Percentiles rank a stretch among this genome's conserved stretches.
These are phyloP conservation scores for Drosophila seguyi DNA, from an alignment of 1,140 invertebrate species.

Conservation along the genomic window DNA sequence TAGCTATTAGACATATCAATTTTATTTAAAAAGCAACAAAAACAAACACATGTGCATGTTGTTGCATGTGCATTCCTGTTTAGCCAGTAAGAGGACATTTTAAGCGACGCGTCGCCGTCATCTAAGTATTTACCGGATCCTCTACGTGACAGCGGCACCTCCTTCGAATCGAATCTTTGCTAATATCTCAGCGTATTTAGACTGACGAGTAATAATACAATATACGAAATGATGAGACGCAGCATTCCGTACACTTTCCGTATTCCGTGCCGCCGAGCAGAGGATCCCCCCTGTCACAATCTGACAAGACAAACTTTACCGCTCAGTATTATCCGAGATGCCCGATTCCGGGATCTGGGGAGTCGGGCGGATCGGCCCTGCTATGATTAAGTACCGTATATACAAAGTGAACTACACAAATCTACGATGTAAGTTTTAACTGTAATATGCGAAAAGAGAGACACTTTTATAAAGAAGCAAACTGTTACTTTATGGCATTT, in stretches of 20 bases:
- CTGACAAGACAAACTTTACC: conserved; percentile 53
- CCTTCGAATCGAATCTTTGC: conserved; percentile 42
- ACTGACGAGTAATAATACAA: conserved; percentile 52
- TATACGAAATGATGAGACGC: conserved; percentile 43
- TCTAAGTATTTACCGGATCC: conserved; percentile 35
- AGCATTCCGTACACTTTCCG: conserved; percentile 23
- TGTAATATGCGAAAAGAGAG: conserved; percentile 62
- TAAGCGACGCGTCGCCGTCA: conserved; percentile 30
- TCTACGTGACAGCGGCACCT: conserved; percentile 24
- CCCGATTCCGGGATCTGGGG: conserved; percentile 8
- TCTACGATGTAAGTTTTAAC: conserved; percentile 80
- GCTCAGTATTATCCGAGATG: conserved; percentile 57
- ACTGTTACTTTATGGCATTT: conserved; percentile 83
- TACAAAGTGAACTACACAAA: conserved; percentile 74
- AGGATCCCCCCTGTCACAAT: conserved; percentile 17
- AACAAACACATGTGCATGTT: conserved; percentile 54
- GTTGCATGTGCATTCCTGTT: conserved; percentile 58
- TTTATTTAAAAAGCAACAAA: conserved; percentile 61
- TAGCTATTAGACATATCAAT: conserved; percentile 85
- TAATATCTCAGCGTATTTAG: conserved; percentile 55
- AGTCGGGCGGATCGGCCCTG: conserved; percentile 29
- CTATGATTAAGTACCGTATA: conserved; percentile 66
- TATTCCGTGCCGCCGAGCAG: conserved; percentile 36
- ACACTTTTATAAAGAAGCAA: conserved; percentile 75
- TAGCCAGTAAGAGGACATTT: conserved; percentile 66